Base-by-base conservation (phyloP, 2,797 vertebrate genomes). In the Acrossocheilus fasciatus region DNA sequence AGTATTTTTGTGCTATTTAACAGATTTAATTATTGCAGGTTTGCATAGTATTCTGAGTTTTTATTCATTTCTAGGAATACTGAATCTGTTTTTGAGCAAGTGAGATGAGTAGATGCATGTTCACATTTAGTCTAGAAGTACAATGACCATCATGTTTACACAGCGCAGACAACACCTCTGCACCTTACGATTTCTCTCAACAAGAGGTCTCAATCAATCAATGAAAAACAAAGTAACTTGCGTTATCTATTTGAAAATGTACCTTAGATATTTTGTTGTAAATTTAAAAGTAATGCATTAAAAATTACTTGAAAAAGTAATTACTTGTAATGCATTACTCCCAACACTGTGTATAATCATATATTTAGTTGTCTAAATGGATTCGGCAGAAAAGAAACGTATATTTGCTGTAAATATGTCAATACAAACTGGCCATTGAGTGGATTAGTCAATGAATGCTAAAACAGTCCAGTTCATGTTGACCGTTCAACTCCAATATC, bases 341-440 rank as follows among this genome's bases (percentile, higher is more conserved):
- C 62, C 12, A 30, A 30, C 12, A 64, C 62, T 30, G 26, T 68
- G 7, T 69, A 8, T 68, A 68, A 68, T 68, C 17, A 68, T 18
- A 18, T 68, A 57, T 57, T 10, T 57, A 18, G 34, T 17, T 39
- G 3, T 68, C 66, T 18, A 68, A 68, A 18, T 68, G 6, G 12
- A 57, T n/a, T 64, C 14, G 2, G 6, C 4, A 23, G 39, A 59
- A 43, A 72, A 43, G 0, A 36, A 68, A 36, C 4, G 4, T 0
- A 30, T 52, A 43, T 54, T 77, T 77, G n/a, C 17, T 20, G 74
- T 57, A 57, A 69, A 43, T 76, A 47, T 50, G 30, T 62, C 82
- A 50, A 3, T 83, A 8, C 30, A 76, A 79, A 62, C 54, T 43
- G 23, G n/a, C 9, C 39, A 64, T 4, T 64, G 39, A 64, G 39